Base-by-base conservation (phyloP, 1,140 invertebrate species). In the Sinella curviseta region DNA sequence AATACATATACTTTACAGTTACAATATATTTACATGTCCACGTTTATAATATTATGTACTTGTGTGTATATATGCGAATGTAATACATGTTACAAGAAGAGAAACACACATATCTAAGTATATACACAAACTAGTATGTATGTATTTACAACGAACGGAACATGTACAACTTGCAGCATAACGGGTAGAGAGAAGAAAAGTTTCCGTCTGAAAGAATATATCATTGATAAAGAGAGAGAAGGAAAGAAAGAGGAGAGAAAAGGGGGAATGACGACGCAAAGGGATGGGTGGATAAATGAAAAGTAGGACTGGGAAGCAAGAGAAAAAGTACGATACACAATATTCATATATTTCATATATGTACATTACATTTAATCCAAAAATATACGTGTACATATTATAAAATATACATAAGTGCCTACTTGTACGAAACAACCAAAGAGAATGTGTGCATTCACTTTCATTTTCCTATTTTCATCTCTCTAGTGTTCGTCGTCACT, bases 281-380 rank as follows among this genome's bases (percentile, higher is more conserved):
- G 16, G 57, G 57, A 65, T 65, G 57, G 57, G 24, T 65, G 57
- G 26, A 26, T 65, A n/a, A 65, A 65, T 65, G 57, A 65, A 65
- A 65, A 65, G 57, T 48, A 48, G 26, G 57, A 65, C 57, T 4
- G 57, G 39, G 39, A 48, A 48, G 39, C 8, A 20, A 20, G 20
- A 20, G 39, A 20, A 48, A 48, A 48, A 48, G 39, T 48, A 8
- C 39, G 39, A 48, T 48, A 48, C 39, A 48, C 20, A 48, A 20
- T 48, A 12, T 65, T 8, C 4, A n/a, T 26, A 8, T 26, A 26
- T 8, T 65, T 16, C 4, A n/a, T 65, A 4, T 26, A 65, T 65
- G 26, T 26, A 65, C 20, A n/a, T n/a, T n/a, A n/a, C n/a, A n/a
- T n/a, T n/a, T n/a, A n/a, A n/a, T n/a, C n/a, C n/a, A n/a, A n/a